Evolutionary conservation across 2,797 vertebrate genomes (phyloP).

Genomic region (Enteromius thamalakanensis): DNA sequence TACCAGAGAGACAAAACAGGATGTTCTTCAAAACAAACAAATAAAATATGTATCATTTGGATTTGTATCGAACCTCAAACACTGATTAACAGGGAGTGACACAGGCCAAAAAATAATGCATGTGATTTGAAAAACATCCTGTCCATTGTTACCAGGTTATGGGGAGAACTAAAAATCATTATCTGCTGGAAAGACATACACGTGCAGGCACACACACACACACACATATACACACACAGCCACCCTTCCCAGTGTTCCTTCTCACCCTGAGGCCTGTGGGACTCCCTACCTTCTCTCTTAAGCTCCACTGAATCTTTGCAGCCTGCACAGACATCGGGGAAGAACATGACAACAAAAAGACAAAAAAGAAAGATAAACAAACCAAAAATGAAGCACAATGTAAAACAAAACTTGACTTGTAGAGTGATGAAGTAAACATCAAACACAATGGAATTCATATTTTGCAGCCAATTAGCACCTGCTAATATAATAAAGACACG

Average conservation of each 20-base stretch:
- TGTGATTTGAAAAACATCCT: constrained; percentile 55
- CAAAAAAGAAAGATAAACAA: constrained; percentile 61
- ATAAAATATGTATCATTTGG: background rate
- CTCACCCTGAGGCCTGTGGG: constrained; percentile 79
- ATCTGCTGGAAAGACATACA: constrained; percentile 22
- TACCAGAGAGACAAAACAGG: constrained; percentile 37
- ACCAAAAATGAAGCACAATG: constrained; percentile 59
- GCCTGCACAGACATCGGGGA: constrained; percentile 77
- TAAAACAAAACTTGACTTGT: constrained; percentile 38
- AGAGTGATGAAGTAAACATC: constrained; percentile 14
- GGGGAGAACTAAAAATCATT: constrained; percentile 21
- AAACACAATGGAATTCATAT: constrained; percentile 8
- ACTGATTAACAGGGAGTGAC: constrained; percentile 19
- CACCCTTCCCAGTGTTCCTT: constrained; percentile 67
- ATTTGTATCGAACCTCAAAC: constrained; percentile 5
- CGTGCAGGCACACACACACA: constrained; percentile 6
- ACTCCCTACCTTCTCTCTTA: constrained; percentile 84
- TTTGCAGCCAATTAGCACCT: background rate
- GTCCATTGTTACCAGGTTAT: constrained; percentile 23
- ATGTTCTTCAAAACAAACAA: constrained; percentile 46
- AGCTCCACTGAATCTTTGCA: constrained; percentile 82
- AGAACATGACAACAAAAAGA: constrained; percentile 56
- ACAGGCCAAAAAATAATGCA: background rate
- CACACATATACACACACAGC: constrained; percentile 36
- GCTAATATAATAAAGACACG: background rate